phyloP scores from a whole-genome alignment of 64 coral and sea anemone species.

The Anthopleura sola region DNA sequence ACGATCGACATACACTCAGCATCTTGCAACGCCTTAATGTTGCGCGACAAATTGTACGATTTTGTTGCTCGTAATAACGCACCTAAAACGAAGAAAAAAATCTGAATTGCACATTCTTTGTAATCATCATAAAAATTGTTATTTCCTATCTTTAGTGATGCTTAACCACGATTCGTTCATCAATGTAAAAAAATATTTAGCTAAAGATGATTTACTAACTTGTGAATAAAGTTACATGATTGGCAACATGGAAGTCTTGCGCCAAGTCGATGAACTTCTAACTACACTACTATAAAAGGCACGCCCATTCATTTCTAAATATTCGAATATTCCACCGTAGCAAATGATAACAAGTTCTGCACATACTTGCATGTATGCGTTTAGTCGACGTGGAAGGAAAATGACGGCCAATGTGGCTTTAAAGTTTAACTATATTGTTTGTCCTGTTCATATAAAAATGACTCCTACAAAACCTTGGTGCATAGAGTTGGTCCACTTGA shows the following conservation, averaged over 20 bases:
- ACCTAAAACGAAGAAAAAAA: no score
- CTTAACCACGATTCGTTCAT: neutral
- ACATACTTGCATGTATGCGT: conserved; percentile 1
- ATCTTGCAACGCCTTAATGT: no score
- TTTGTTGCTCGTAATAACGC: no score
- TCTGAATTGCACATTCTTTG: neutral
- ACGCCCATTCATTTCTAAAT: conserved; percentile 15
- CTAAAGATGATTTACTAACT: neutral
- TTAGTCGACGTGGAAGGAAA: neutral
- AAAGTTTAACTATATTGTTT: neutral
- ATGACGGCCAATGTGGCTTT: neutral
- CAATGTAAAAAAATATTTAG: conserved; percentile 12
- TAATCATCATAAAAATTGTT: neutral
- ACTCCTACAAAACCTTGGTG: conserved; percentile 24
- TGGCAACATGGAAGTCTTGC: neutral
- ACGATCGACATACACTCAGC: no score
- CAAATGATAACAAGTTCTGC: neutral
- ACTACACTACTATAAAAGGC: neutral
- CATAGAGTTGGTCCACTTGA: neutral
- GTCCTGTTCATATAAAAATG: conserved; percentile 30
- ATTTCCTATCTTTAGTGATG: neutral
- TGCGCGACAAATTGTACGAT: no score
- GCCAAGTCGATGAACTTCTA: neutral
- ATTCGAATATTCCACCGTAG: neutral
- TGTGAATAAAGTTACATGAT: neutral